A percentile compares a stretch with the other conserved stretches of the same genome.
These are phyloP conservation scores for Plagodis pulveraria DNA, from an alignment of 2,888 invertebrate species.

Conservation along the genomic window DNA sequence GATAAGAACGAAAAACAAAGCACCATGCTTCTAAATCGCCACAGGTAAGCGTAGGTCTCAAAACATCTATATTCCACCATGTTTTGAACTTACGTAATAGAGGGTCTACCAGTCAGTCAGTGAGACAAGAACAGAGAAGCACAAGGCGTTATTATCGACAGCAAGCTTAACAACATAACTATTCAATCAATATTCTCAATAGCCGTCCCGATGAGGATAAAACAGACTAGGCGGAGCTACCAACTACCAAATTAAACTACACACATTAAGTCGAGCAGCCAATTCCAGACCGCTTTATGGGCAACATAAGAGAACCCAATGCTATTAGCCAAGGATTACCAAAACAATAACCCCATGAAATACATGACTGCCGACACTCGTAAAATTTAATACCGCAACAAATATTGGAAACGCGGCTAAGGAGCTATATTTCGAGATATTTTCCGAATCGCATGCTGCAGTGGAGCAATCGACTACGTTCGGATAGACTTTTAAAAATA, in stretches of 20 bases:
- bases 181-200: conserved; percentile 10
- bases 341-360: conserved; percentile 57
- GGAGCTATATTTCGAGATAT: conserved; percentile 61
- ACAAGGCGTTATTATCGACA: too few species aligned
- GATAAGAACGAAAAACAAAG: too few species aligned
- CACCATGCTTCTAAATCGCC: too few species aligned
- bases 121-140: too few species aligned
- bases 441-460: conserved; percentile 32
- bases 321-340: conserved; percentile 48
- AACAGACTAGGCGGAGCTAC: conserved; percentile 23
- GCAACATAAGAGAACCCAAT: conserved; percentile 36
- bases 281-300: conserved; percentile 34
- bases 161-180: too few species aligned
- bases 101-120: too few species aligned
- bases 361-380: conserved; percentile 51
- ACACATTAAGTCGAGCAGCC: conserved; percentile 23
- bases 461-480: background rate
- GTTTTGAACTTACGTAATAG: too few species aligned
- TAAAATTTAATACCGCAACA: conserved; percentile 64
- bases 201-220: conserved; percentile 17
- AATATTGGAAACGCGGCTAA: conserved; percentile 61
- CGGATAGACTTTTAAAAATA: background rate
- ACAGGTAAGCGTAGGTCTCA: too few species aligned
- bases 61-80: too few species aligned
- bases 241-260: conserved; percentile 32